Base-by-base conservation (phyloP, 2,888 invertebrate genomes). In the Macropis europaea region DNA sequence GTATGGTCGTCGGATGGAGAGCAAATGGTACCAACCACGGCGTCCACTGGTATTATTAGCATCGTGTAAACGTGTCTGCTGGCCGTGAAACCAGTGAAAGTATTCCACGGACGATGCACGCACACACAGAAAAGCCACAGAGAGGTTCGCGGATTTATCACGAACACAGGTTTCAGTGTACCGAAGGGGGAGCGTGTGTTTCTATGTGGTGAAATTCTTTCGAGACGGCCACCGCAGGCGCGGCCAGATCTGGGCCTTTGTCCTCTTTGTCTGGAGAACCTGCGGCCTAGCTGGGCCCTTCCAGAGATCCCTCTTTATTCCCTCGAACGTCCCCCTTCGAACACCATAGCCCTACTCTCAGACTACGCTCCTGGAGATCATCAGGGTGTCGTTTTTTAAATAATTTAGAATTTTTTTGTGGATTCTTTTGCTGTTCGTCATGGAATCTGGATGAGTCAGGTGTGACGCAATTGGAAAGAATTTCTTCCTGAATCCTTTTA, bases 31-130 rank as follows among this genome's bases (percentile, higher is more conserved):
- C 73, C 73, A 36, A 54, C 66, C 26, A 7, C 38, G 42, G 17
- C 54, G 63, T 5, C 43, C 54, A 54, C 57, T 63, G 59, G 78
- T 87, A 85, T 88, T 84, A 86, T 87, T 87, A 87, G 87, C 86
- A 85, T 86, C 87, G 86, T 83, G 85, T 87, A 87, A 82, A 84
- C 87, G 82, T 86, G 85, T 87, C 84, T 84, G 86, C 81, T 88
- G 89, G 87, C 89, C 89, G 88, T 89, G 89, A 89, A 89, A 89
- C 87, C 84, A 83, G 89, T 88, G 89, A 89, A 89, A 89, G 89
- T 89, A 86, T 87, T 87, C 82, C 78, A 79, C 73, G 79, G 80
- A 80, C 83, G 73, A 52, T 59, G 54, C 69, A 63, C 60, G 47
- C 57, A 50, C 19, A 42, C 19, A 40, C 47, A 43, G 13, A 38